phyloP scores from a whole-genome alignment of 2,888 invertebrate genomes.

The Dicranocentrus wangi region DNA sequence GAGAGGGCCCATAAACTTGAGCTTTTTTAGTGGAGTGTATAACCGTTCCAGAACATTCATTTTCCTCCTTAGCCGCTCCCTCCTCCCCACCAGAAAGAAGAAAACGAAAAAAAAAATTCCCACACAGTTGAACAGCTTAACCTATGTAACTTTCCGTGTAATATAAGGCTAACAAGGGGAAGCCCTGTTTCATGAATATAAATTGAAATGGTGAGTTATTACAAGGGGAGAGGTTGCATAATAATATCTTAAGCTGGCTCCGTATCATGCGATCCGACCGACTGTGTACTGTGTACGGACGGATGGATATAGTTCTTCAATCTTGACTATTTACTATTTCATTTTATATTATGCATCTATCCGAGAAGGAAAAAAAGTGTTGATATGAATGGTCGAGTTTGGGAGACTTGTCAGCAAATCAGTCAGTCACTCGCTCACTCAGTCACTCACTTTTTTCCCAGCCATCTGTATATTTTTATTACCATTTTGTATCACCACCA shows the following conservation, averaged over 20 bases:
- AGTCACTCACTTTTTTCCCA: neutral
- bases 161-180: constrained; percentile 3
- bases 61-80: neutral
- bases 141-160: constrained; percentile 14
- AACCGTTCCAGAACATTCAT: constrained; percentile 4
- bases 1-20: neutral
- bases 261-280: too few relatives aligned
- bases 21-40: neutral
- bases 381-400: constrained; percentile 20
- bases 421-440: constrained; percentile 10
- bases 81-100: neutral
- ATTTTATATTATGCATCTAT: too few relatives aligned
- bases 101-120: too few relatives aligned
- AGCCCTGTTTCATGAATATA: constrained; percentile 31
- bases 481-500: neutral
- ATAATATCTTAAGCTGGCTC: neutral
- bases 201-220: constrained; percentile 51
- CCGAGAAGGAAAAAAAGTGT: neutral
- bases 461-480: neutral
- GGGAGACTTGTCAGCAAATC: constrained; percentile 15
- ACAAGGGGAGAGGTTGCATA: constrained; percentile 23
- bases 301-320: too few relatives aligned
- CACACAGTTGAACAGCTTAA: constrained; percentile 21
- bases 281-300: too few relatives aligned
- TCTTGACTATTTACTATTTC: too few relatives aligned